Base-by-base conservation (phyloP, 2,113 vertebrate genomes). In the Gobiocypris rarus region DNA sequence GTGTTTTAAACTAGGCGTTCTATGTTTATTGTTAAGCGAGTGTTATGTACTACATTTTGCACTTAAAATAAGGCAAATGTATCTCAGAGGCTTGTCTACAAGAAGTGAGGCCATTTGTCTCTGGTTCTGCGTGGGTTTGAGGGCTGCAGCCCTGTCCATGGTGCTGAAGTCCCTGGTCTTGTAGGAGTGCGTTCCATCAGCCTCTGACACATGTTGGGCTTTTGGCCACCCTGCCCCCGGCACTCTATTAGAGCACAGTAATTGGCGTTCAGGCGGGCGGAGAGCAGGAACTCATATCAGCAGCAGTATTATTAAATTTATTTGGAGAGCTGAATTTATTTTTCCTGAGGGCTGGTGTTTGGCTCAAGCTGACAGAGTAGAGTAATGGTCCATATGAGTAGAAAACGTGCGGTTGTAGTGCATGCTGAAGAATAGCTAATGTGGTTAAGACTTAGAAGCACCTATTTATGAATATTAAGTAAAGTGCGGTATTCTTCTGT, bases 181-280 rank as follows among this genome's bases (percentile, higher is more conserved):
- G 50, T 38, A 75, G 50, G 24, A 24, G 43, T 83, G 74, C 73
- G 34, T 69, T 75, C 28, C 80, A 75, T 87, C 69, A 50, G 48
- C 26, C 67, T 1, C 83, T 79, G 79, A 84, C 73, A 58, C 31
- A 22, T 69, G 70, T 70, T 70, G 67, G 56, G 28, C 43, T 43
- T 6, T 34, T 9, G 48, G 77, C 54, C 58, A 58, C 15, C 70
- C 61, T 69, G 26, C 34, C 45, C 84, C 22, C 10, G n/a, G 58
- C 58, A n/a, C 59, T 82, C 69, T 83, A 74, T 85, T 83, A 87
- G 50, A 87, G 77, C 58, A 19, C 75, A 50, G 22, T 78, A 82
- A 83, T 83, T 80, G 77, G 59, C 77, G 26, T 80, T 80, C 59
- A 34, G 77, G 59, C 59, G 48, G 59, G 24, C 26, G 59, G 77